Conservation (phyloP, 2,888 invertebrate genomes). For the Tetheella fluctuosa region DNA sequence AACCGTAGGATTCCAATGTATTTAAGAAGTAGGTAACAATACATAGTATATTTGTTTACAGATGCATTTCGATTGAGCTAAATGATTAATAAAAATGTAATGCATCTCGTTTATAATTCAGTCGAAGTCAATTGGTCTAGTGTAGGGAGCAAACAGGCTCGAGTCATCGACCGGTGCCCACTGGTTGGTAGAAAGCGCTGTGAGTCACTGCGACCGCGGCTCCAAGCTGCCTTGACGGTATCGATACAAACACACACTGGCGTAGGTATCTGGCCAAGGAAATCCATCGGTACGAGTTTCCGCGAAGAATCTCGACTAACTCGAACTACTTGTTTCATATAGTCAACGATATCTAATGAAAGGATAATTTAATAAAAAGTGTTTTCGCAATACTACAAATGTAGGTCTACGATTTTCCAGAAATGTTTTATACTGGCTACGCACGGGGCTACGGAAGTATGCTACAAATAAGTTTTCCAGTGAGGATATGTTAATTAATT, state of each 20-base stretch:
- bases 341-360: conserved; percentile 11
- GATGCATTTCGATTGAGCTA: background rate
- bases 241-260: conserved; percentile 16
- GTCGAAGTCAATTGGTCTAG: conserved; percentile 23
- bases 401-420: too few relatives aligned
- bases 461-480: too few relatives aligned
- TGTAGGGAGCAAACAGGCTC: conserved; percentile 49
- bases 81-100: conserved; percentile 6
- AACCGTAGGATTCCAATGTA: background rate
- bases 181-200: conserved; percentile 49
- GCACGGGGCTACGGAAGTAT: too few relatives aligned
- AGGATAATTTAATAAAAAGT: background rate
- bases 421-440: too few relatives aligned
- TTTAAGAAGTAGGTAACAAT: background rate
- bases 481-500: too few relatives aligned
- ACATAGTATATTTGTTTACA: background rate
- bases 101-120: conserved; percentile 7
- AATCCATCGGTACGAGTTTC: conserved; percentile 12
- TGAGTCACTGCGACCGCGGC: conserved; percentile 29
- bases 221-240: conserved; percentile 54
- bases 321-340: background rate
- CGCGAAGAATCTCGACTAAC: conserved; percentile 13
- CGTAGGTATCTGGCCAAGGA: conserved; percentile 12
- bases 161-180: conserved; percentile 57
- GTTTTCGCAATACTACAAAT: too few relatives aligned